phyloP scores from a whole-genome alignment of 2,888 invertebrate genomes.

The Falcaria lacertinaria region DNA sequence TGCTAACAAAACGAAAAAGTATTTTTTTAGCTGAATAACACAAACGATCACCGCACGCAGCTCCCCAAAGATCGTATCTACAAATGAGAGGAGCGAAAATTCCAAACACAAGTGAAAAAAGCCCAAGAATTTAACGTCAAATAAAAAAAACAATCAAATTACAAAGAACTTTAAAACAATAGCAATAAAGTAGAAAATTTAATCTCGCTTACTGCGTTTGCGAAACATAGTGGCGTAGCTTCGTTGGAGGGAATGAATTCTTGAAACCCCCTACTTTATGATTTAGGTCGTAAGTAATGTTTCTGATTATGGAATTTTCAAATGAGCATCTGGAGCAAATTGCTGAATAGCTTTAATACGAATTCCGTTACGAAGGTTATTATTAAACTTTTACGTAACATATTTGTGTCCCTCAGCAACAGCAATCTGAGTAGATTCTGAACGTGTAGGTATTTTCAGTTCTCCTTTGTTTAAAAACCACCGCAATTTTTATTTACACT shows the following conservation, averaged over 20 bases:
- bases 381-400: not conserved
- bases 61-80: not conserved
- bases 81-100: not conserved
- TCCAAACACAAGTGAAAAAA: not conserved
- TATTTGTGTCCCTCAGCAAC: not conserved
- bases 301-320: constrained; percentile 23
- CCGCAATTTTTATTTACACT: no score
- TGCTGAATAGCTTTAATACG: constrained; percentile 1
- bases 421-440: not conserved
- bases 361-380: not conserved
- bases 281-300: constrained; percentile 30
- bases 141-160: constrained; percentile 17
- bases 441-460: no score
- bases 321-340: constrained; percentile 2
- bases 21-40: not conserved
- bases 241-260: constrained; percentile 40
- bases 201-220: constrained; percentile 30
- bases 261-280: constrained; percentile 44
- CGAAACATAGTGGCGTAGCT: constrained; percentile 30
- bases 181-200: constrained; percentile 43
- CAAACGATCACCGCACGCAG: not conserved
- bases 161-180: constrained; percentile 41
- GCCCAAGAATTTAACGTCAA: not conserved
- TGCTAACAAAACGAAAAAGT: no score
- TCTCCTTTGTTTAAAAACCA: no score